Conservation (phyloP, 2,113 vertebrate genomes). For the Dasyurus viverrinus region DNA sequence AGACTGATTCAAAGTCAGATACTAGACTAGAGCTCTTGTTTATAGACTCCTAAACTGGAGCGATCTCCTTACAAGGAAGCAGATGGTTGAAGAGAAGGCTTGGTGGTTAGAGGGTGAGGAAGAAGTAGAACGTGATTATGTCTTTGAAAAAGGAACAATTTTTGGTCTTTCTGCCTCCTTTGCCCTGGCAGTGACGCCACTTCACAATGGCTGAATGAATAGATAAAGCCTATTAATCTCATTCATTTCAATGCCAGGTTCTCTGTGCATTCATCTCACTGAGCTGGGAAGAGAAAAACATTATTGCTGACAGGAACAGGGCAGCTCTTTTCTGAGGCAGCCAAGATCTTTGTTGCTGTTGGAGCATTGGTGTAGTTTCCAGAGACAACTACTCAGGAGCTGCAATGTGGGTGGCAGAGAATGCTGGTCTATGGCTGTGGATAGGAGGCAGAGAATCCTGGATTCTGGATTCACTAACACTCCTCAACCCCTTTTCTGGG, state of each 20-base stretch:
- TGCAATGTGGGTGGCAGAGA: not conserved
- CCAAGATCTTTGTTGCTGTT: not conserved
- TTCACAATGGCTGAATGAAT: conserved; percentile 3
- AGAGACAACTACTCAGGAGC: not conserved
- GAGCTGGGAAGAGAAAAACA: not conserved
- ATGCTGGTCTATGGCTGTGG: not conserved
- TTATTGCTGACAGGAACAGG: not conserved
- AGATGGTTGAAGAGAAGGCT: not conserved
- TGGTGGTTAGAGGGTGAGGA: not conserved
- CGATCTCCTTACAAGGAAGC: not conserved
- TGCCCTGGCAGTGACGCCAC: not conserved
- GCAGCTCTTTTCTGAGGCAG: not conserved
- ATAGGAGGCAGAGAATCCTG: not conserved
- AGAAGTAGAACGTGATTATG: not conserved
- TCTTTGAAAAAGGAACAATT: not conserved
- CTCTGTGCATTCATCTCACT: not conserved
- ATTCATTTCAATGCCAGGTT: not conserved
- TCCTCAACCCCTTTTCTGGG: not conserved
- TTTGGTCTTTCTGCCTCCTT: conserved; percentile 8
- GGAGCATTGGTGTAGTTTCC: not conserved
- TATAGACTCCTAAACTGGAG: not conserved
- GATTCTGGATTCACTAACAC: not conserved
- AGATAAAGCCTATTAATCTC: conserved; percentile 1
- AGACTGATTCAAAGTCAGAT: not conserved
- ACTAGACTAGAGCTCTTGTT: not conserved